Base-by-base conservation (phyloP, 2,797 vertebrate genomes). In the Anas bahamensis region DNA sequence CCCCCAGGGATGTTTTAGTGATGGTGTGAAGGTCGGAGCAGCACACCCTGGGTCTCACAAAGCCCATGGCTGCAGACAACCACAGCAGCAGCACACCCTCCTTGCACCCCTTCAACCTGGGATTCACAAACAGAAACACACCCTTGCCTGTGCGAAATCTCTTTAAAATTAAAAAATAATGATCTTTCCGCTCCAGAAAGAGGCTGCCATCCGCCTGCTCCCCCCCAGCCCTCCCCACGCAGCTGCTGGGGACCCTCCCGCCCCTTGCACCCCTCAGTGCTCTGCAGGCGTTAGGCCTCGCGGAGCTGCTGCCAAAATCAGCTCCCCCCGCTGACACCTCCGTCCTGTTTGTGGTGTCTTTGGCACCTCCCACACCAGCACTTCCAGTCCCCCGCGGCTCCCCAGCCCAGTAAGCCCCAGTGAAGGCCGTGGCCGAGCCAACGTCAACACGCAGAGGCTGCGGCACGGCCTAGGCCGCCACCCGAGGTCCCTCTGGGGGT, bases 321-420 rank as follows among this genome's bases (percentile, higher is more conserved):
- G 37, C 88, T 35, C 5, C 52, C 65, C 93, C 92, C 6, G 77
- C 92, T 44, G 94, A 84, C 71, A 63, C 48, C 81, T 93, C 83
- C 86, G 87, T 95, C 91, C 94, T 94, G 83, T 83, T 86, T 50
- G 31, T 90, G 85, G 91, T 35, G 83, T 81, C 90, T 86, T 94
- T 91, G 88, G 95, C 86, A 31, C 88, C 37, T 73, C 42, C 88
- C 56, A 28, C n/a, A 48, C 60, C 86, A 88, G 92, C 90, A 24
- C 19, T 93, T 89, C 92, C 88, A 89, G 81, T 11, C 72, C 69
- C 96, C 92, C 0, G 68, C 3, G 4, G 92, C 48, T 95, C 71
- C 85, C 66, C 86, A 55, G 76, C 87, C 63, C 89, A 7, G 2
- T 4, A n/a, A 39, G 80, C 71, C 35, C 75, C 80, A n/a, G 77